A percentile compares a stretch with the other conserved stretches of the same genome.
These are phyloP conservation scores for Petrophora chlorosata DNA, from an alignment of 2,888 invertebrate species.

Conservation along the genomic window DNA sequence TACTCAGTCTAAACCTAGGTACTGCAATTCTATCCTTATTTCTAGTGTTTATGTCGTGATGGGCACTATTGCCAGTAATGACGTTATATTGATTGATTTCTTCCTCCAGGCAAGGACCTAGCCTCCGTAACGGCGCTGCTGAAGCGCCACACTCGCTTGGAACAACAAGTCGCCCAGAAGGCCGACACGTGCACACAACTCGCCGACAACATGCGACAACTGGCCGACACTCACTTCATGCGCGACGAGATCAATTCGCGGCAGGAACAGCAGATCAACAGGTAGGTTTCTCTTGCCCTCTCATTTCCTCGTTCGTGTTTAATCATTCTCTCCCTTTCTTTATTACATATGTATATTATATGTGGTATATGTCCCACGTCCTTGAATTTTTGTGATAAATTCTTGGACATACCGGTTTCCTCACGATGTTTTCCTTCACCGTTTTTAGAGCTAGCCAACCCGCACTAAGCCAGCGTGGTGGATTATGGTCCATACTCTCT, in stretches of 20 bases:
- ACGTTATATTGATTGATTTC: too few relatives aligned
- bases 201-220: conserved; percentile 90
- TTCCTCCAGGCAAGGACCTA: conserved; percentile 90
- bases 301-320: not conserved
- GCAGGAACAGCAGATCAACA: conserved; percentile 76
- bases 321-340: not conserved
- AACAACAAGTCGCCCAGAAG: conserved; percentile 93
- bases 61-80: too few relatives aligned
- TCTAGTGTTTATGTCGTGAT: too few relatives aligned
- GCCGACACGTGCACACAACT: conserved; percentile 91
- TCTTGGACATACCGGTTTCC: too few relatives aligned
- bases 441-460: too few relatives aligned
- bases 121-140: conserved; percentile 92
- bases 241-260: conserved; percentile 91
- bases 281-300: conserved; percentile 28
- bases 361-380: too few relatives aligned
- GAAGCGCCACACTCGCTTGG: conserved; percentile 91
- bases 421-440: too few relatives aligned
- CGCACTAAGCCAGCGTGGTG: too few relatives aligned
- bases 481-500: too few relatives aligned
- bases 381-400: too few relatives aligned
- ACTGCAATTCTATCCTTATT: too few relatives aligned
- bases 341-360: not conserved
- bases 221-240: conserved; percentile 94
- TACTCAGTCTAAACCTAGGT: too few relatives aligned